Base-by-base conservation (phyloP, 2,797 vertebrate species). In the Mormyrops attenuatus region DNA sequence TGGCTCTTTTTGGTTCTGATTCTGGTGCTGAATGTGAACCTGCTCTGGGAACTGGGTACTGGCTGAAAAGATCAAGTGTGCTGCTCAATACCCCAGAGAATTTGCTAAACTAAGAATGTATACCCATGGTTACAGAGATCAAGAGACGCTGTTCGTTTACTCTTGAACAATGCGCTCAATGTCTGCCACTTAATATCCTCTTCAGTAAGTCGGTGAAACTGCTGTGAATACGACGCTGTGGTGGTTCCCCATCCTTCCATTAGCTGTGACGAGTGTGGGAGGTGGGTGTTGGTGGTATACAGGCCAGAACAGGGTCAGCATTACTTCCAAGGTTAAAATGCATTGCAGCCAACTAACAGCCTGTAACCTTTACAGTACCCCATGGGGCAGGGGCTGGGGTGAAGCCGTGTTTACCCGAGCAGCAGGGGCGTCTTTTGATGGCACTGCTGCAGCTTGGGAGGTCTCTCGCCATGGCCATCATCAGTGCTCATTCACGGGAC, bases 391-490 rank as follows among this genome's bases (percentile, higher is more conserved):
- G 49, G 84, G 22, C 84, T 22, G 49, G 84, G 49, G 22, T 49
- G 47, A 22, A 85, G 57, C 13, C 11, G 44, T 49, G 8, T 57
- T 53, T 77, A 53, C 60, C n/a, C 22, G 41, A 44, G 85, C 44
- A 34, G 34, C 38, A n/a, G 86, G 85, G 30, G 66, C 13, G n/a
- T 77, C 47, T 88, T 88, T 77, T 73, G 89, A 87, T 87, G 11
- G 49, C 49, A 34, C 30, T n/a, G 2, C 82, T 55, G 52, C 60
- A 88, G 87, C 60, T 50, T 88, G 44, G 87, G 60, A 50, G 60
- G 60, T 69, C 57, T 47, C 17, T 44, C 22, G 9, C 87, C 41
- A 49, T 47, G 60, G 38, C n/a, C 22, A 2, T 26, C 41, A 38
- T n/a, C 57, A 69, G n/a, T 3, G 17, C 22, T 26, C 86, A 26